These are phyloP conservation scores for Miichthys miiuy DNA, from an alignment of 2,797 vertebrate species.

Conservation along the genomic window DNA sequence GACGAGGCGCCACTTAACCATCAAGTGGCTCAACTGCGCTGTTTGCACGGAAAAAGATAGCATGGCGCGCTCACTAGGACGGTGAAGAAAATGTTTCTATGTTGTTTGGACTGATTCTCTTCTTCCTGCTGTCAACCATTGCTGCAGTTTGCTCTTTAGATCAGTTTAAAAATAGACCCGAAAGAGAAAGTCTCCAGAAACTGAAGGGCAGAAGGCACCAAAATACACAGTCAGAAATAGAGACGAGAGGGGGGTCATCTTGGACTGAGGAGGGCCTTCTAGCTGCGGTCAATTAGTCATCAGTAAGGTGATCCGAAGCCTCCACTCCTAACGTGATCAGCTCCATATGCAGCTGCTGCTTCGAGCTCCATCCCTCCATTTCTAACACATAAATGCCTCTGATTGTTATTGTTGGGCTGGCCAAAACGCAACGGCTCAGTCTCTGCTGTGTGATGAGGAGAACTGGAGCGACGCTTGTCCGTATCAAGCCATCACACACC, in stretches of 20 bases:
- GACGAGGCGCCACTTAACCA: conserved; percentile 73
- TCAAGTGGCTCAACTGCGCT: conserved; percentile 56
- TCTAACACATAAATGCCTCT: conserved; percentile 78
- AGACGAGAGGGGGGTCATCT: conserved; percentile 53
- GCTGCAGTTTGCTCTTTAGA: conserved; percentile 29
- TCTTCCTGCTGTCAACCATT: conserved; percentile 36
- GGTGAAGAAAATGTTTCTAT: conserved; percentile 3
- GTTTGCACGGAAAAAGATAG: conserved; percentile 56
- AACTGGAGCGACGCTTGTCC: conserved; percentile 62
- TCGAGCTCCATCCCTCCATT: conserved; percentile 48
- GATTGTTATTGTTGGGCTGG: conserved; percentile 80
- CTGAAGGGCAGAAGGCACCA: conserved; percentile 24
- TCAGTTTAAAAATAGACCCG: conserved; percentile 53
- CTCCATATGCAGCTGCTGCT: conserved; percentile 77
- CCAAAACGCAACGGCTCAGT: conserved; percentile 67
- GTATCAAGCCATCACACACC: conserved; percentile 49
- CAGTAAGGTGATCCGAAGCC: conserved; percentile 78
- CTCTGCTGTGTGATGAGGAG: conserved; percentile 64
- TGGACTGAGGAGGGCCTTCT: conserved; percentile 60
- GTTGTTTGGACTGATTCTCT: conserved; percentile 24
- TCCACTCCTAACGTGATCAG: conserved; percentile 76
- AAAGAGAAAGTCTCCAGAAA: conserved; percentile 39
- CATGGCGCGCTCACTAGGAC: conserved; percentile 7
- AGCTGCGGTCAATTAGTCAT: conserved; percentile 81
- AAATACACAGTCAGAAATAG: conserved; percentile 39